A percentile compares a stretch with the other conserved stretches of the same genome.
Conservation (phyloP, 2,888 invertebrate species). For the Chydorus sphaericus region DNA sequence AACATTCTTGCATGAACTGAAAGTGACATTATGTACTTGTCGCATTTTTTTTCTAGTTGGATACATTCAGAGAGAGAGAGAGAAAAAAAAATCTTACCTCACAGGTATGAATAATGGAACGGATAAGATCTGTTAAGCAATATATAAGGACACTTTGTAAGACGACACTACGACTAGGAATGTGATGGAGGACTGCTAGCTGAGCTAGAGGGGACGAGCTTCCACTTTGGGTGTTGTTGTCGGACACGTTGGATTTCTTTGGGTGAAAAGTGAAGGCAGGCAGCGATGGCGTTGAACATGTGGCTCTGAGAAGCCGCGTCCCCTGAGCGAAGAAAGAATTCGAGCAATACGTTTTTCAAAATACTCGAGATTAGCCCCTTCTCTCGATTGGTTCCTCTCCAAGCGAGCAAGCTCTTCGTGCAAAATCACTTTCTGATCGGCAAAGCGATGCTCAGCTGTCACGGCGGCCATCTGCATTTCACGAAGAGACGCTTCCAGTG, state of each 20-base stretch:
- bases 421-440: constrained; percentile 15
- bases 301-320: constrained; percentile 54
- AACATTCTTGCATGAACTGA: too few relatives aligned
- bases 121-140: too few relatives aligned
- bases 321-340: constrained; percentile 55
- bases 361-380: constrained; percentile 77
- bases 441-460: constrained; percentile 30
- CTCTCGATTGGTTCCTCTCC: constrained; percentile 49
- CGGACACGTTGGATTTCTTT: constrained; percentile 11
- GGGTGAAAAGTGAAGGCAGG: constrained; percentile 53
- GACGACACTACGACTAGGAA: too few relatives aligned
- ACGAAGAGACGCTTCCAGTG: constrained; percentile 35
- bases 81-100: too few relatives aligned
- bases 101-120: too few relatives aligned
- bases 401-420: constrained; percentile 16
- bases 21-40: too few relatives aligned
- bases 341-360: constrained; percentile 77
- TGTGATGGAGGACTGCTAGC: not conserved
- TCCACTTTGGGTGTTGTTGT: constrained; percentile 12
- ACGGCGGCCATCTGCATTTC: constrained; percentile 33
- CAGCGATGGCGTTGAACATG: constrained; percentile 79
- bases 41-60: too few relatives aligned
- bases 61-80: too few relatives aligned
- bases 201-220: not conserved
- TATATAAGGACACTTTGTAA: constrained; percentile 3